Evolutionary conservation across 2,113 vertebrate species (phyloP).

Genomic region (Dissostichus mawsoni): DNA sequence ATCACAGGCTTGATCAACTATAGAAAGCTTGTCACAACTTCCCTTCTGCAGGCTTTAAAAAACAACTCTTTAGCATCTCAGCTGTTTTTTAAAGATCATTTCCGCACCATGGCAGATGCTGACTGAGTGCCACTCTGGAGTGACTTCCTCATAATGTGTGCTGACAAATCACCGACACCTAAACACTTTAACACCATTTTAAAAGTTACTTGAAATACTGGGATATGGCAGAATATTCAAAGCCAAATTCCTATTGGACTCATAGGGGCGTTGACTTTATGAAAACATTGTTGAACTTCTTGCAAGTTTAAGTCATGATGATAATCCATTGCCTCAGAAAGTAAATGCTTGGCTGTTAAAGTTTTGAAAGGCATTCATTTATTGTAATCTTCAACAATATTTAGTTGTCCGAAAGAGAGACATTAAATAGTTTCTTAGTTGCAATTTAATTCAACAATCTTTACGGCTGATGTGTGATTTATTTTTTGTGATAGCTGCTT

Average conservation of each 20-base stretch:
- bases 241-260: neutral
- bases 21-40: neutral
- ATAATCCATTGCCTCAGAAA: neutral
- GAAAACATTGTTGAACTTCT: neutral
- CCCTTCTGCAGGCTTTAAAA: neutral
- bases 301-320: neutral
- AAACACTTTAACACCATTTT: neutral
- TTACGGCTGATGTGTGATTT: neutral
- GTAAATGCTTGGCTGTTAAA: neutral
- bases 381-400: no score
- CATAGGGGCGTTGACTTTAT: neutral
- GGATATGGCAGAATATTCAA: neutral
- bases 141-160: constrained; percentile 5
- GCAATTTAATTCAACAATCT: neutral
- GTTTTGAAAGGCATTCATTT: neutral
- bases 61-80: neutral
- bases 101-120: constrained; percentile 1
- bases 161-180: neutral
- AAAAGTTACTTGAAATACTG: neutral
- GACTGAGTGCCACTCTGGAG: constrained; percentile 7
- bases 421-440: constrained; percentile 18
- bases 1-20: neutral
- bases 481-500: neutral
- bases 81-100: neutral
- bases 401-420: neutral